These are phyloP conservation scores for Limnephilus marmoratus DNA, from an alignment of 2,888 invertebrate genomes.

Conservation along the genomic window DNA sequence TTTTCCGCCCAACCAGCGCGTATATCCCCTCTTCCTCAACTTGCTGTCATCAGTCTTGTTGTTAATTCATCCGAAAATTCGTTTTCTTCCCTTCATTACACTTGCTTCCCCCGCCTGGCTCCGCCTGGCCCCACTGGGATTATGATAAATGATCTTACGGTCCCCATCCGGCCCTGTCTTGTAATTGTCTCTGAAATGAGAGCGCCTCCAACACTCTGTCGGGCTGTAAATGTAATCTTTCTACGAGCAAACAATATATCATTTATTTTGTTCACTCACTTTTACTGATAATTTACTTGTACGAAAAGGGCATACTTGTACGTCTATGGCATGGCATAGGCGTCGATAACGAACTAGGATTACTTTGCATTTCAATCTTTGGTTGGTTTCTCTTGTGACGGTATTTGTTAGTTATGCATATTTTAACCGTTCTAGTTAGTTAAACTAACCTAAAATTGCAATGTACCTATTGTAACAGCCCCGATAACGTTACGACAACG, in stretches of 20 bases:
- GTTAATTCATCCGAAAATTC: constrained; percentile 65
- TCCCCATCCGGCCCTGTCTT: constrained; percentile 23
- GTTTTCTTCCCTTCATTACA: constrained; percentile 64
- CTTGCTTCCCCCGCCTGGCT: constrained; percentile 50
- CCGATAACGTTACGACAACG: too few relatives aligned
- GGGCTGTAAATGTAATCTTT: constrained; percentile 24
- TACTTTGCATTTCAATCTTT: too few relatives aligned
- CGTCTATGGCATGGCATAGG: too few relatives aligned
- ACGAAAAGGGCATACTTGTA: background rate
- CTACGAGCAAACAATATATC: background rate
- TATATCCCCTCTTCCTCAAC: constrained; percentile 13
- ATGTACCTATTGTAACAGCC: too few relatives aligned
- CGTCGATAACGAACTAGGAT: too few relatives aligned
- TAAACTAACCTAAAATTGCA: too few relatives aligned
- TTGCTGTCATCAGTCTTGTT: constrained; percentile 64
- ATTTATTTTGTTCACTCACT: background rate
- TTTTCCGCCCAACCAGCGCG: background rate
- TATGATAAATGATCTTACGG: constrained; percentile 62
- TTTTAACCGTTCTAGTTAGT: too few relatives aligned
- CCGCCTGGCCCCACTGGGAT: constrained; percentile 60
- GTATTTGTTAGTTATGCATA: too few relatives aligned
- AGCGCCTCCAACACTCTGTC: background rate
- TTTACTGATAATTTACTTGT: background rate
- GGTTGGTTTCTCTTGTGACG: too few relatives aligned
- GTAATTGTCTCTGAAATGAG: constrained; percentile 36